Percentiles rank a stretch among this genome's conserved stretches.
Conservation (phyloP, 2,797 vertebrate species). For the Rhabdophis nuchalis region DNA sequence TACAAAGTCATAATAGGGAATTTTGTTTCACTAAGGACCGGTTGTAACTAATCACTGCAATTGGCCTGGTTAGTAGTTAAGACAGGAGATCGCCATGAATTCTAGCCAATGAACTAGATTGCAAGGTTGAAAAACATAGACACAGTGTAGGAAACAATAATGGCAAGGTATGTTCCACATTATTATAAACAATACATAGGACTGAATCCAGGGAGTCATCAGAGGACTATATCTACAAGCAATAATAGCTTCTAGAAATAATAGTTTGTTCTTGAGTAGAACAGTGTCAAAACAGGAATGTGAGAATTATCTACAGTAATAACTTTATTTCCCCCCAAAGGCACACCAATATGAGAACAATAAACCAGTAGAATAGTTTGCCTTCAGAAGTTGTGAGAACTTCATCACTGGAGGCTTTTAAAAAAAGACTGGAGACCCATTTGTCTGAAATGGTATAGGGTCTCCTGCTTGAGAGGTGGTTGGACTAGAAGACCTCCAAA, state of each 20-base stretch:
- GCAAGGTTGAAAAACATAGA: background rate
- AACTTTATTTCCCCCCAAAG: background rate
- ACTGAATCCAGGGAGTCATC: background rate
- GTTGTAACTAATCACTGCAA: background rate
- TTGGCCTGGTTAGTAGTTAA: background rate
- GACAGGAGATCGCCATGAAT: background rate
- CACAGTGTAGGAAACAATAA: background rate
- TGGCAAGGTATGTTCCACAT: background rate
- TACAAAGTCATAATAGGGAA: too few relatives aligned
- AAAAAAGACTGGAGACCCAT: background rate
- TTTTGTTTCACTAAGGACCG: background rate
- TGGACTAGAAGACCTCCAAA: too few relatives aligned
- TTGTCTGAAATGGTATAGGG: background rate
- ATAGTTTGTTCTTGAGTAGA: background rate
- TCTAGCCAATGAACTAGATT: background rate
- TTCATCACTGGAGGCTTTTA: background rate
- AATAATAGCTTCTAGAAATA: background rate
- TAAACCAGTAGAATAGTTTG: too few relatives aligned
- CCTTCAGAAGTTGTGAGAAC: background rate
- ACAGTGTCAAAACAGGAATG: background rate
- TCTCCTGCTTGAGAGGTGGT: too few relatives aligned
- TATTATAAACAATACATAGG: background rate
- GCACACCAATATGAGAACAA: background rate
- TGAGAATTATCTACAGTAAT: background rate
- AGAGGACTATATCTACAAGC: background rate